These are phyloP conservation scores for Cryptophagus acutangulus DNA, from an alignment of 2,888 invertebrate genomes.

Conservation along the genomic window DNA sequence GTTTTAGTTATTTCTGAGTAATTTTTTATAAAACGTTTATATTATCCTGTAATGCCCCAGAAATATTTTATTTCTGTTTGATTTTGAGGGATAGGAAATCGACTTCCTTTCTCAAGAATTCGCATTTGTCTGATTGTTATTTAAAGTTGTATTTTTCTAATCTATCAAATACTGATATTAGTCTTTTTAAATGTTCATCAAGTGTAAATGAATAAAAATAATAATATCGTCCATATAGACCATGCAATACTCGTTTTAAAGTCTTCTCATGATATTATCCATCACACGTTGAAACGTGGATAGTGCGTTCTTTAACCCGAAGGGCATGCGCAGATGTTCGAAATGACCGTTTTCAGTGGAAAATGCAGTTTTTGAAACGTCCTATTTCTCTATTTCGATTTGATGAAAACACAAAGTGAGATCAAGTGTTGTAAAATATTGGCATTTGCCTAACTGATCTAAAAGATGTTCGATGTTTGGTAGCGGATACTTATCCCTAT, in stretches of 20 bases:
- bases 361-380: conserved; percentile 5
- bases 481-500: too few relatives aligned
- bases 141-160: neutral
- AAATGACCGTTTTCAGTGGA: conserved; percentile 1
- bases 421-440: conserved; percentile 1
- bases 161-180: neutral
- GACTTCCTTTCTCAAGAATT: neutral
- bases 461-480: neutral
- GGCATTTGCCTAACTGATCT: neutral
- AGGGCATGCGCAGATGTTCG: too few relatives aligned
- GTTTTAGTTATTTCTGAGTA: conserved; percentile 1
- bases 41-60: neutral
- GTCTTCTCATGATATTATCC: too few relatives aligned
- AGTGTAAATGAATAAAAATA: neutral
- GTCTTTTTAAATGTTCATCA: conserved; percentile 3
- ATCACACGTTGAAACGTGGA: too few relatives aligned
- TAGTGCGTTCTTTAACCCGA: conserved; percentile 2
- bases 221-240: conserved; percentile 7
- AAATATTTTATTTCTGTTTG: neutral
- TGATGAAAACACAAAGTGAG: too few relatives aligned
- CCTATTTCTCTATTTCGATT: neutral
- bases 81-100: neutral
- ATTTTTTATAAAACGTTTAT: conserved; percentile 1
- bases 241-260: neutral
- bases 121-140: neutral